Percentiles rank a stretch among this genome's conserved stretches.
These are phyloP conservation scores for Chaetodon trifasciatus DNA, from an alignment of 2,797 vertebrate genomes.

Conservation along the genomic window DNA sequence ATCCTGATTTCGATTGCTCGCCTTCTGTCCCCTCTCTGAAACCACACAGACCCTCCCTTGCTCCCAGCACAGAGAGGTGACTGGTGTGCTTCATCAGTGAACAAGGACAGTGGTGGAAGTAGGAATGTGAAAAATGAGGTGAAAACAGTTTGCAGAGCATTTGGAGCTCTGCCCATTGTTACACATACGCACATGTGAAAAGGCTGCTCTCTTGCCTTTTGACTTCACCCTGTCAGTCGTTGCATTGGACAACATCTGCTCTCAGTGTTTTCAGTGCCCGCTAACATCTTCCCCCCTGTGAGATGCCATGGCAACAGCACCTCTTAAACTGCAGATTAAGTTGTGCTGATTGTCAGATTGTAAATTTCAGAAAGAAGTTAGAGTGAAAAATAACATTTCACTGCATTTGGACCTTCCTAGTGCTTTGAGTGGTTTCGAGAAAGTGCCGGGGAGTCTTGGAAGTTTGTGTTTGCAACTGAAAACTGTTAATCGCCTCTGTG, in stretches of 20 bases:
- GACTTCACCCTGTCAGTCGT: neutral
- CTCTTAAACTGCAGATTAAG: neutral
- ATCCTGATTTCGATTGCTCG: neutral
- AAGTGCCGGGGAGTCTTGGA: neutral
- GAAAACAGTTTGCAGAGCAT: constrained; percentile 34
- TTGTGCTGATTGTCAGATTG: neutral
- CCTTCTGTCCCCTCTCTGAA: neutral
- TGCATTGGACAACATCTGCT: neutral
- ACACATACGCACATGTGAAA: constrained; percentile 54
- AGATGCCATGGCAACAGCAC: neutral
- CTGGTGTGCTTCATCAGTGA: constrained; percentile 4
- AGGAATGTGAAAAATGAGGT: constrained; percentile 44
- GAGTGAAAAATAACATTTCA: constrained; percentile 5
- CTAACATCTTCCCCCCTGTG: neutral
- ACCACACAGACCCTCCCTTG: neutral
- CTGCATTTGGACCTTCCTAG: neutral
- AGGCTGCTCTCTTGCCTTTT: neutral
- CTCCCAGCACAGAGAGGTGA: constrained; percentile 16
- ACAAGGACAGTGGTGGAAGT: constrained; percentile 17
- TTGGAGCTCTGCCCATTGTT: constrained; percentile 50
- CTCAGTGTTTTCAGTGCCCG: neutral
- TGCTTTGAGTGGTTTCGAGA: constrained; percentile 9
- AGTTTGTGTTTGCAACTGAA: constrained; percentile 47
- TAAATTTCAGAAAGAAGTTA: constrained; percentile 20
- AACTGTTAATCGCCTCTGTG: constrained; percentile 27